These are phyloP conservation scores for Rhynchomys soricoides DNA, from an alignment of 2,113 vertebrate genomes.

Conservation along the genomic window DNA sequence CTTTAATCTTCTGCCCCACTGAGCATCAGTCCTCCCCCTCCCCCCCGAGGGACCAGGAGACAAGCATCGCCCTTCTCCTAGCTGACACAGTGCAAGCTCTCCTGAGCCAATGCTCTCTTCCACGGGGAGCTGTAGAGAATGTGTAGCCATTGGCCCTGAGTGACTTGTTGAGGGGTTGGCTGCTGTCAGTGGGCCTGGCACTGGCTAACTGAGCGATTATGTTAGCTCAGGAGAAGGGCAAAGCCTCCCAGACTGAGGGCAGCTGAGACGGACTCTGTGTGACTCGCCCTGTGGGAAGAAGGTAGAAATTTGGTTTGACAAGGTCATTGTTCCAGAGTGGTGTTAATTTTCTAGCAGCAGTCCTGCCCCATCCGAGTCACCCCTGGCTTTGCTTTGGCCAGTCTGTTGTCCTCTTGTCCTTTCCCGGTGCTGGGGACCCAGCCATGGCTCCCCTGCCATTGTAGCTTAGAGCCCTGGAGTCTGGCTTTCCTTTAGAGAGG, in stretches of 20 bases:
- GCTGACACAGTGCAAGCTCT: neutral
- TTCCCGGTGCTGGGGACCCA: neutral
- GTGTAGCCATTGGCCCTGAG: no score
- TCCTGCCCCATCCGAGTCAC: neutral
- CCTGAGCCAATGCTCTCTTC: neutral
- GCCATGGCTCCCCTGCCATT: neutral
- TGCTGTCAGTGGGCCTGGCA: neutral
- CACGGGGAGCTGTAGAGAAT: neutral
- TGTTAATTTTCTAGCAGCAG: neutral
- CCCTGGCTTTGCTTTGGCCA: neutral
- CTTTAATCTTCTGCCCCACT: no score
- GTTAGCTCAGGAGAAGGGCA: neutral
- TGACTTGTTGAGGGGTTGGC: neutral
- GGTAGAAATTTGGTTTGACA: neutral
- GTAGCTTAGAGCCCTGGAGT: neutral
- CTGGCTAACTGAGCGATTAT: neutral
- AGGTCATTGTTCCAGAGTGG: neutral
- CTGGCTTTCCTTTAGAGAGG: neutral
- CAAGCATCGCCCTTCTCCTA: neutral
- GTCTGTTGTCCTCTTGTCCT: neutral
- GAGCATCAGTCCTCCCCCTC: neutral
- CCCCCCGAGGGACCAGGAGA: neutral
- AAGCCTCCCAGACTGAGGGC: neutral
- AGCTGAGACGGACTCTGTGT: fast-evolving
- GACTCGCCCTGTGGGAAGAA: neutral